Evolutionary conservation across 2,888 invertebrate genomes (phyloP), one percentile per base, ranked within the genome.

Genomic region (Matsumyia berberina): DNA sequence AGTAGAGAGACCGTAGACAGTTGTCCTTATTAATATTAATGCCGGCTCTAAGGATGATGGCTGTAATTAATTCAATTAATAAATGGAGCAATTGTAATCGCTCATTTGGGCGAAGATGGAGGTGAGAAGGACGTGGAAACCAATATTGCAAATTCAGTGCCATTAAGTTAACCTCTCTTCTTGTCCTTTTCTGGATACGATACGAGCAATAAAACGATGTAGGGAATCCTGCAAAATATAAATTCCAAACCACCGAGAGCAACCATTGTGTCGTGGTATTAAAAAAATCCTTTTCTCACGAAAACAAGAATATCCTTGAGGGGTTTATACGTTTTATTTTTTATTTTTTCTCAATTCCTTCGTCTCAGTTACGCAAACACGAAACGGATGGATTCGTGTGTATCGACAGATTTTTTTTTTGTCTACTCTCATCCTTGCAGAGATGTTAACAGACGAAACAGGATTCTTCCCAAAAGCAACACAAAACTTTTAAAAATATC

Each of bases 11-110:
- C 4, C 8, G 19, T 31, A 31, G 15, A 31, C 31, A 4, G 3
- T 12, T 31, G 1, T 31, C 9, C 15, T 31, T 31, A 53, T 53
- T 53, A 53, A 53, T 53, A 53, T 53, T 53, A 53, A 53, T 53
- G 15, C n/a, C 7, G n/a, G 12, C 4, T 29, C 4, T 11, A 51
- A 29, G 0, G 29, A 51, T 17, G 29, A 51, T 11, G 51, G 1
- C 31, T 15, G 51, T 15, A 24, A 53, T 53, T 31, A 53, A n/a
- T 12, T 6, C 51, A 53, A 53, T 53, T 31, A 31, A 53, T 53
- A 31, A 31, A 53, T 12, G 31, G 7, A 12, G 15, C n/a, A n/a
- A 53, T 53, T 11, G 24, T 31, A 53, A 53, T 53, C 2, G 29
- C 6, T n/a, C 12, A 12, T 7, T 7, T 12, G 12, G 31, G 4